Conservation (phyloP, 2,888 invertebrate genomes). For the Schizaphis graminum region DNA sequence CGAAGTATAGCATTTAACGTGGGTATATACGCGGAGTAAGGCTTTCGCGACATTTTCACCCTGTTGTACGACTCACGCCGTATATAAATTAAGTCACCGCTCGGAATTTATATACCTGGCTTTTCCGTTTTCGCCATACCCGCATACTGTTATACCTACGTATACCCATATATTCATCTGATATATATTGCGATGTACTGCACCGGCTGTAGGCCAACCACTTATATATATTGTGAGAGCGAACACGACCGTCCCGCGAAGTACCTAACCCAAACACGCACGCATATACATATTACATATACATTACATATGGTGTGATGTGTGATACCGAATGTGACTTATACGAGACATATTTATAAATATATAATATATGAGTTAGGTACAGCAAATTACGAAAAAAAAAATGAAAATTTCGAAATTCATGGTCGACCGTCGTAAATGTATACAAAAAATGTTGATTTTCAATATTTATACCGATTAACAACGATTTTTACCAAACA, state of each 20-base stretch:
- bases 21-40: background rate
- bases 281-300: no score
- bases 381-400: no score
- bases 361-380: background rate
- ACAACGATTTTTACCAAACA: no score
- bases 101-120: constrained; percentile 53
- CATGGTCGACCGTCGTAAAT: no score
- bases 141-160: background rate
- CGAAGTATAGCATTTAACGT: background rate
- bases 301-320: background rate
- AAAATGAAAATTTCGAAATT: no score
- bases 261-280: background rate
- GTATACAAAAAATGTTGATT: no score
- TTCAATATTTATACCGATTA: no score
- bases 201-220: background rate
- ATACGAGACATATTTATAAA: background rate
- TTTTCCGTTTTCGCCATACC: constrained; percentile 49
- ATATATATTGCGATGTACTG: constrained; percentile 16
- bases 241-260: background rate
- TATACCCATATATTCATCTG: background rate
- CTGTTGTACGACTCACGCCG: background rate
- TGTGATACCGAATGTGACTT: background rate
- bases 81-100: constrained; percentile 57
- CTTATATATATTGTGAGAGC: background rate
- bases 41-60: constrained; percentile 47